Evolutionary conservation across 2,113 vertebrate species (phyloP).

Genomic region (Prunella fulvescens): DNA sequence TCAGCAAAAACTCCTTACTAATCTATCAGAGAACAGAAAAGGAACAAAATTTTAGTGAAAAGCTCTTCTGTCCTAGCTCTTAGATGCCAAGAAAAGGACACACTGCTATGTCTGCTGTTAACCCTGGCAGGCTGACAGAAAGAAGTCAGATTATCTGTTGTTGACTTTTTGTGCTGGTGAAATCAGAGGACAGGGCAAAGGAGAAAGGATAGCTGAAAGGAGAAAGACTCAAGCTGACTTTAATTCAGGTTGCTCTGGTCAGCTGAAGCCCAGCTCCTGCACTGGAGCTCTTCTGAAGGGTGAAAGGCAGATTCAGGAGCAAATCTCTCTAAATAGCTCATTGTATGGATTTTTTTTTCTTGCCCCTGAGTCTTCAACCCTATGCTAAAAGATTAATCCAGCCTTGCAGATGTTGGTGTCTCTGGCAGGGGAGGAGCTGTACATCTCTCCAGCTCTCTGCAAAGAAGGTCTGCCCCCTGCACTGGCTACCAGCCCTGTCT

Average conservation of each 20-base stretch:
- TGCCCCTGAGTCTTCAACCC: not conserved
- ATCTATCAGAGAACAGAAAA: constrained; percentile 39
- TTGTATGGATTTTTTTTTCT: not conserved
- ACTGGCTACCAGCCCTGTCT: not conserved
- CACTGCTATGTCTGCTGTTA: not conserved
- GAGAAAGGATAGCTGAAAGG: not conserved
- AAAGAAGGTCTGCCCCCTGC: not conserved
- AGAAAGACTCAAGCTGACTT: not conserved
- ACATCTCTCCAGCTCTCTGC: not conserved
- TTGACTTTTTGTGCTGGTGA: not conserved
- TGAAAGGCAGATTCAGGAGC: not conserved
- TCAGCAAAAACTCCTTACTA: constrained; percentile 60
- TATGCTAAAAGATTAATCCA: not conserved
- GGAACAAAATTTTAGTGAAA: not conserved
- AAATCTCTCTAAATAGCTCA: not conserved
- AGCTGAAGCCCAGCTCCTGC: not conserved
- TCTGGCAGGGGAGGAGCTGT: not conserved
- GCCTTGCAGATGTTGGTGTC: not conserved
- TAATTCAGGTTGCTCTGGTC: not conserved
- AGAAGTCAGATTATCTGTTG: not conserved
- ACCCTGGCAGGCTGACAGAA: not conserved
- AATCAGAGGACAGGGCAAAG: not conserved
- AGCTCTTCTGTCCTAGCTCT: not conserved
- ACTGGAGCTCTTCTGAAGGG: not conserved
- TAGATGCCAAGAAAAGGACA: not conserved